A percentile compares a stretch with the other conserved stretches of the same genome.
phyloP scores from a whole-genome alignment of 2,797 vertebrate genomes.

The Enteromius fasciolatus region DNA sequence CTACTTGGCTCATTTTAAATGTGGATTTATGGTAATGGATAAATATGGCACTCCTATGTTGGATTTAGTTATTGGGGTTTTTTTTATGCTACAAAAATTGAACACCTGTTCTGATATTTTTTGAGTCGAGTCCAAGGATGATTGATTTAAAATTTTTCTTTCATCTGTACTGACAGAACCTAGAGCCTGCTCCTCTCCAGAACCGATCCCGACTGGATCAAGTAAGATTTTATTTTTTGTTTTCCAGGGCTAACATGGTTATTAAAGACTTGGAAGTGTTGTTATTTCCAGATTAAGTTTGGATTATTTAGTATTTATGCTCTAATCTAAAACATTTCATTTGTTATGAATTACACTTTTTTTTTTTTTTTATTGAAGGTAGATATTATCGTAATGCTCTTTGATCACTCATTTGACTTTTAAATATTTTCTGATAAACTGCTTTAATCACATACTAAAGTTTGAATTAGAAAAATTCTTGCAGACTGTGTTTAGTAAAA shows the following conservation, averaged over 20 bases:
- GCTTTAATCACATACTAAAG: neutral
- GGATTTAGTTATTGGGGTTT: neutral
- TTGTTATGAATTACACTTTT: neutral
- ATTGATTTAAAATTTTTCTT: conserved; percentile 32
- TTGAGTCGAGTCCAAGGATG: conserved; percentile 3
- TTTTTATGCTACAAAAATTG: neutral
- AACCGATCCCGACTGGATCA: conserved; percentile 80
- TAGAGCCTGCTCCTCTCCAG: conserved; percentile 78
- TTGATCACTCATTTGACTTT: neutral
- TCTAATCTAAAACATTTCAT: neutral
- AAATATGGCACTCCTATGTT: neutral
- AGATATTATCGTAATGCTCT: neutral
- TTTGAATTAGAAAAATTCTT: neutral
- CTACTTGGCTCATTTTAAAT: neutral
- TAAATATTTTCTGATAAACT: neutral
- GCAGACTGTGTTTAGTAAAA: neutral
- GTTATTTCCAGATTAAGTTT: neutral
- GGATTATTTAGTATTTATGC: neutral
- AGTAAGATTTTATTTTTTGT: conserved; percentile 63
- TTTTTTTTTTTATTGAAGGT: neutral
- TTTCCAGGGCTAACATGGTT: neutral
- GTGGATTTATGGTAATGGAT: neutral
- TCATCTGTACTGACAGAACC: conserved; percentile 70
- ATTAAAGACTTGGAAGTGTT: neutral
- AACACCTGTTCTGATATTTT: neutral